These are phyloP conservation scores for Hylomyscus alleni DNA, from an alignment of 2,797 vertebrate species.

Conservation along the genomic window DNA sequence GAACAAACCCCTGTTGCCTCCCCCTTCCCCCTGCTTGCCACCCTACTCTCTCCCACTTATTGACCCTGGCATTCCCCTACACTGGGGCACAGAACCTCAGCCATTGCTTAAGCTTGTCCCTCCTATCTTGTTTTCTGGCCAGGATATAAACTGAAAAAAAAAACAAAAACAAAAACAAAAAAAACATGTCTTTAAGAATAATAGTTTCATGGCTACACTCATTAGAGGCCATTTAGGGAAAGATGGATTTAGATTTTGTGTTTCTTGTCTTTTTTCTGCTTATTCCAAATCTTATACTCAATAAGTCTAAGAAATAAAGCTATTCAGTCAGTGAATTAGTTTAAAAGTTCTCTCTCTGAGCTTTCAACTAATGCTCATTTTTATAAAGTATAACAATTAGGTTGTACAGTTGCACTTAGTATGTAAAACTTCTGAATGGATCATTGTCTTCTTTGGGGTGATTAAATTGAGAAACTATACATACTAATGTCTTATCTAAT, in stretches of 20 bases:
- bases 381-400: not conserved
- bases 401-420: conserved; percentile 22
- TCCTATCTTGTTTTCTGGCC: not conserved
- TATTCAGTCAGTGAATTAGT: not conserved
- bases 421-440: conserved; percentile 33
- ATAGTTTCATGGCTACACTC: not conserved
- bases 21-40: too few species aligned
- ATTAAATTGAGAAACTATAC: conserved; percentile 56
- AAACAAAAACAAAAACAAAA: not conserved
- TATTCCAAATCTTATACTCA: not conserved
- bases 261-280: not conserved
- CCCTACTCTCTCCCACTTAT: too few species aligned
- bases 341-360: not conserved
- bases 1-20: too few species aligned
- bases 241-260: not conserved
- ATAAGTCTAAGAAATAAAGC: conserved; percentile 4
- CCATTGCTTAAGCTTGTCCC: not conserved
- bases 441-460: not conserved
- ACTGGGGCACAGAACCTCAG: not conserved
- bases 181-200: not conserved
- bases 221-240: not conserved
- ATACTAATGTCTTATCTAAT: conserved; percentile 1
- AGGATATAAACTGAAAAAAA: conserved; percentile 31
- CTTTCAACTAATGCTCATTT: conserved; percentile 18
- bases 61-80: too few species aligned